These are phyloP conservation scores for Mustela nigripes DNA, from an alignment of 2,113 vertebrate genomes.

Conservation along the genomic window DNA sequence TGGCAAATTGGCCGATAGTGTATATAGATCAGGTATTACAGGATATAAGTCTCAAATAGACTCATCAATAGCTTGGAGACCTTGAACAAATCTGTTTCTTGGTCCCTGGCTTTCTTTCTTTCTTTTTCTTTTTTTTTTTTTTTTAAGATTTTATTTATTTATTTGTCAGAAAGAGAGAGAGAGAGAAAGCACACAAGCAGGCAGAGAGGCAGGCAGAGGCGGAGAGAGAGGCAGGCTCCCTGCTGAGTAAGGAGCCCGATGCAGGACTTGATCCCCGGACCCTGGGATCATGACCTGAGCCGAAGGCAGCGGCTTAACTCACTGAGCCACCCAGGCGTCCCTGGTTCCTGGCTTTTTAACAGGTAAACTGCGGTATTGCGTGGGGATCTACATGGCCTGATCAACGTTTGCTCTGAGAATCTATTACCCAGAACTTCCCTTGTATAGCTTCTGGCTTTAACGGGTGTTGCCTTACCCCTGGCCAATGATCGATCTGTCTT, in stretches of 20 bases:
- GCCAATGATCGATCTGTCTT: background rate
- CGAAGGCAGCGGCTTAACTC: no score
- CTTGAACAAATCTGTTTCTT: background rate
- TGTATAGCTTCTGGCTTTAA: background rate
- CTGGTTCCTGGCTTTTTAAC: background rate
- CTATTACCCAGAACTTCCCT: background rate
- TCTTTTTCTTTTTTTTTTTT: no score
- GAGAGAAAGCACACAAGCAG: no score
- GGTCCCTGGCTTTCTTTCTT: background rate
- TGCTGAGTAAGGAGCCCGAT: no score
- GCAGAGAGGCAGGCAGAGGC: no score
- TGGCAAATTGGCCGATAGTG: background rate
- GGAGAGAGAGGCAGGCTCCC: no score
- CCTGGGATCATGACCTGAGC: no score
- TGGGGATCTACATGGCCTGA: background rate
- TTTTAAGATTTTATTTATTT: no score
- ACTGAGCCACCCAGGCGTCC: background rate
- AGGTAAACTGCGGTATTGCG: background rate
- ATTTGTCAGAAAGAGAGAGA: no score
- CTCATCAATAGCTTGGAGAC: background rate
- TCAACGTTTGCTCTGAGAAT: background rate
- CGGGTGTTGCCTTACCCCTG: background rate
- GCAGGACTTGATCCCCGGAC: no score
- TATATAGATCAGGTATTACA: background rate
- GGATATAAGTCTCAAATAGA: background rate